phyloP scores from a whole-genome alignment of 2,888 invertebrate species.

The Tetanocera ferruginea region DNA sequence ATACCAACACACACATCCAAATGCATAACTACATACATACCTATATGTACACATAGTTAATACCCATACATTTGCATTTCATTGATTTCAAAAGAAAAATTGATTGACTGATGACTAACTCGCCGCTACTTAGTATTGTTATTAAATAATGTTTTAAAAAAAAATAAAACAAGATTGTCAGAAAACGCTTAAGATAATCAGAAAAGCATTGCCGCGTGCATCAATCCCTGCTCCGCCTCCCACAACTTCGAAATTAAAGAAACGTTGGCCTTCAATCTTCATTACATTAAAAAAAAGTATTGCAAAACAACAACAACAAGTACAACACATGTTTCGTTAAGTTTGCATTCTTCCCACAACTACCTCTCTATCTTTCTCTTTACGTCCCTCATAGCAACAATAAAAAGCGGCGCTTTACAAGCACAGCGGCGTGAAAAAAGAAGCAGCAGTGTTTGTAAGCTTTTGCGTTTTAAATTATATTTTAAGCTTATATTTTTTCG shows the following conservation, averaged over 20 bases:
- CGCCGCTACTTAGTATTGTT: too few species aligned
- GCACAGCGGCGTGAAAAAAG: slow-evolving; percentile 9
- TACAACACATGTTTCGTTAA: too few species aligned
- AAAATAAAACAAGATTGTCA: too few species aligned
- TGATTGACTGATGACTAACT: not conserved
- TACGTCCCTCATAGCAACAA: not conserved
- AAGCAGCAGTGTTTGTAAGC: slow-evolving; percentile 24
- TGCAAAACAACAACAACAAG: too few species aligned
- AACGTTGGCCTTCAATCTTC: slow-evolving; percentile 13
- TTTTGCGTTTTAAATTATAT: slow-evolving; percentile 11
- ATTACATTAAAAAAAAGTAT: not conserved
- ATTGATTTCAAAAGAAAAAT: not conserved
- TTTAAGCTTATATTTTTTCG: not conserved
- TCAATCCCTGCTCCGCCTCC: not conserved
- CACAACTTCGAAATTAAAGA: slow-evolving; percentile 4
- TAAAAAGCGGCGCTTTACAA: not conserved
- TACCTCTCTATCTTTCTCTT: not conserved
- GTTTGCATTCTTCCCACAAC: not conserved
- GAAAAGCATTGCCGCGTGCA: not conserved
- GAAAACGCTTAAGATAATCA: not conserved
- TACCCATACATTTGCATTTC: not conserved
- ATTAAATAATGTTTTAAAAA: too few species aligned
- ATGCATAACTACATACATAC: not conserved
- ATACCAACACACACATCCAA: slow-evolving; percentile 24
- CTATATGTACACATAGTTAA: not conserved